A percentile compares a stretch with the other conserved stretches of the same genome.
Conservation (phyloP, 2,113 vertebrate species). For the Microcebus tavaratra region DNA sequence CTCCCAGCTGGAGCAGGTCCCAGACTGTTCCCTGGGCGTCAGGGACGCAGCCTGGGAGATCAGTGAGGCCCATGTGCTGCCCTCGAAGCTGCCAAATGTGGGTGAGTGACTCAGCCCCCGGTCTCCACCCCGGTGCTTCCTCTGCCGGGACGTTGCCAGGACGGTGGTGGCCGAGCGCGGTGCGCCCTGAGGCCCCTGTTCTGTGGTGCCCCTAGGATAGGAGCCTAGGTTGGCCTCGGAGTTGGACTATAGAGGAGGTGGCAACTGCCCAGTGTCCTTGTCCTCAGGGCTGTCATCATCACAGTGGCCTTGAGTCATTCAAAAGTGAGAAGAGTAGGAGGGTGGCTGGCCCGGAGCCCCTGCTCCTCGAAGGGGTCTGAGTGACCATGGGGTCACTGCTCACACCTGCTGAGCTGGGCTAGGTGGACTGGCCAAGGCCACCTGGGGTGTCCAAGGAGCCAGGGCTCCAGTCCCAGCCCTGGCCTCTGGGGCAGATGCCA, state of each 20-base stretch:
- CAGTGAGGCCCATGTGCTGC: not conserved
- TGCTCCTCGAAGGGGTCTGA: not conserved
- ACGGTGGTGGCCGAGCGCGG: no score
- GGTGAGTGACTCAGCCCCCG: not conserved
- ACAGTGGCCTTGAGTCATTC: not conserved
- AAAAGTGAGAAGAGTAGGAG: not conserved
- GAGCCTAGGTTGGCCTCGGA: not conserved
- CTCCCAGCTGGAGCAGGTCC: not conserved
- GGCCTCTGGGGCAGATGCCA: not conserved
- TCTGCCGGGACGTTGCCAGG: not conserved
- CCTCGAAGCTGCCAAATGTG: not conserved
- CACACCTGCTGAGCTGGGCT: not conserved
- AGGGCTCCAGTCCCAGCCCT: not conserved
- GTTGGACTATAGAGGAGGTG: not conserved
- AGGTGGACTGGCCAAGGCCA: not conserved
- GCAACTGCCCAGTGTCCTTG: not conserved
- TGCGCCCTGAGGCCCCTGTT: no score
- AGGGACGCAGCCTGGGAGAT: no score
- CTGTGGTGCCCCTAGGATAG: accelerated
- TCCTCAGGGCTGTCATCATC: not conserved
- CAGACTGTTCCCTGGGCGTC: not conserved
- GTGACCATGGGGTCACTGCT: not conserved
- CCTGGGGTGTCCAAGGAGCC: not conserved
- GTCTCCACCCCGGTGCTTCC: not conserved
- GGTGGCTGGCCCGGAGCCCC: not conserved